Evolutionary conservation across 2,113 vertebrate genomes (phyloP), one percentile per base, ranked within the genome.

Genomic region (Peucedramus taeniatus): DNA sequence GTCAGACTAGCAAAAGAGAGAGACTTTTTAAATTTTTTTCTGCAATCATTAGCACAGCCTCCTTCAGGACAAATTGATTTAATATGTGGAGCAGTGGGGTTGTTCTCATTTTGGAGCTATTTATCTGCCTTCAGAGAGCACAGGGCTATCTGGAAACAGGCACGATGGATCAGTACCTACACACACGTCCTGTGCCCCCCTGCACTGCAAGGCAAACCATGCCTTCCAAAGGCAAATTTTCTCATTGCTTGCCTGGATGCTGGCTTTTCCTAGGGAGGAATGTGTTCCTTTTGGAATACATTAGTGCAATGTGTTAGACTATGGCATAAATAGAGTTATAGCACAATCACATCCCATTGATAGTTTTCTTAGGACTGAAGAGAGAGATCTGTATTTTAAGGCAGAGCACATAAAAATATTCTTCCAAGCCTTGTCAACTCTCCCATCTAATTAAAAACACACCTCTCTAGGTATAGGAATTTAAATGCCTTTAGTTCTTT

Each of bases 381-480:
- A 71, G 37, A 82, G 50, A 70, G 30, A 75, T 77, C 45, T 91
- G 33, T 68, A 39, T 97, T 89, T 93, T 86, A 87, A 91, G 83
- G 88, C 94, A 96, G 53, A 95, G 89, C 94, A 81, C 69, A 56
- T 75, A 76, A 93, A 94, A 95, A 94, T 69, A 87, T 92, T 97
- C 90, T 94, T 45, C 89, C 87, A 76, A 92, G 89, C 84, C 94
- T 77, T 95, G 72, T 96, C 74, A 96, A 53, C 83, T 95, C 94
- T 97, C 47, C 35, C 35, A 56, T 93, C 87, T 97, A 95, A 96
- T 93, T 97, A 96, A 89, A 97, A 95, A 21, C 65, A 22, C 35
- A 93, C 64, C 87, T 95, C 89, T 88, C 40, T 71, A 78, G 86
- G 65, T 94, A 77, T 71, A 93, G 64, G 82, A 69, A 51, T 94